Evolutionary conservation across 2,888 invertebrate genomes (phyloP), one percentile per base, ranked within the genome.

Genomic region (Drosophila seclusa): DNA sequence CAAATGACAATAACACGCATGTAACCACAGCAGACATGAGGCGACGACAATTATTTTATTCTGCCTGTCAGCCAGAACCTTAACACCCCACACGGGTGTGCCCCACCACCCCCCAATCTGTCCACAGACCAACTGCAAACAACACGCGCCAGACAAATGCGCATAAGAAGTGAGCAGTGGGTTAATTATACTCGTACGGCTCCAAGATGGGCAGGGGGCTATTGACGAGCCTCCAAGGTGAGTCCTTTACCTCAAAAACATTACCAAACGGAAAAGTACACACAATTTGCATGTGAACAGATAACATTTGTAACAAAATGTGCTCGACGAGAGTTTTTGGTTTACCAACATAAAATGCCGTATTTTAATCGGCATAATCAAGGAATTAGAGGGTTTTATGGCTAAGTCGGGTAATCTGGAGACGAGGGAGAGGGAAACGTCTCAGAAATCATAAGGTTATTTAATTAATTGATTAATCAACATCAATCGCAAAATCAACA

Each of bases 71-170:
- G 18, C 27, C 66, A 48, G 50, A 38, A 69, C 69, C 68, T 70
- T 68, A 70, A 50, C 24, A 16, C 69, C 54, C 36, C 42, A 32
- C 16, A 45, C 36, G 50, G 42, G 40, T 3, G 27, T 31, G 48
- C 24, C 50, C 16, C 27, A 18, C 29, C 29, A 29, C 27, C 11
- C 29, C 11, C 10, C 10, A 24, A 27, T 11, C 10, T 18, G 27
- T 3, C 27, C 18, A 24, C 4, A 45, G 16, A 45, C 49, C 5
- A 29, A 29, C 27, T 50, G 31, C 32, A 40, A 48, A 58, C 21
- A 73, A 69, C 78, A 78, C 79, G 80, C 68, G 78, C 78, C 72
- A 78, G 76, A 78, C 79, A 75, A 65, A 71, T 78, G 79, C 75
- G 79, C 79, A 78, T 21, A 61, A 50, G 52, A 29, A 45, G 13